phyloP scores from a whole-genome alignment of 2,113 vertebrate species.

The Cottus gobio region DNA sequence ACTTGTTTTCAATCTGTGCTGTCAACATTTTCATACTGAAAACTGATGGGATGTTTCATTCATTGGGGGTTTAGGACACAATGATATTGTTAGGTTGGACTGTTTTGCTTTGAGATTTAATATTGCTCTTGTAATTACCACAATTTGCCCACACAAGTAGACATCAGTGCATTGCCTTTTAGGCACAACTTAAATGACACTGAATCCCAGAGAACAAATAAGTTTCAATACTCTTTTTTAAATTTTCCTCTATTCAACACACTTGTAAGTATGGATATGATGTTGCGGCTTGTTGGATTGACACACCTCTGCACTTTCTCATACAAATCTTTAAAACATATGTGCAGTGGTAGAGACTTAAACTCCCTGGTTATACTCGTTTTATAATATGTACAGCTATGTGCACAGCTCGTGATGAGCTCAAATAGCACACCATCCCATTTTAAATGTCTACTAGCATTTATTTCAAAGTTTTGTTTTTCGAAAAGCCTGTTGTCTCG shows the following conservation, averaged over 20 bases:
- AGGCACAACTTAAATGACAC: conserved; percentile 17
- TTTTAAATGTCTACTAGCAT: background rate
- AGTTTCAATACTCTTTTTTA: background rate
- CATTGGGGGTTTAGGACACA: conserved; percentile 61
- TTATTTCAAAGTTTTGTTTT: background rate
- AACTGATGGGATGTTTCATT: conserved; percentile 82
- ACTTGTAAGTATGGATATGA: background rate
- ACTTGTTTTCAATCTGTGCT: conserved; percentile 85
- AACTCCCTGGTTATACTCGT: background rate
- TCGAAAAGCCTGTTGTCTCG: background rate
- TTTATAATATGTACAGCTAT: background rate
- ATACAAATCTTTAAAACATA: background rate
- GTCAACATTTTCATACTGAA: conserved; percentile 80
- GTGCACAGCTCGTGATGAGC: background rate
- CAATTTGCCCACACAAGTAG: background rate
- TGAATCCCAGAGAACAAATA: background rate
- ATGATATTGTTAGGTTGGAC: conserved; percentile 45
- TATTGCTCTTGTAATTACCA: conserved; percentile 36
- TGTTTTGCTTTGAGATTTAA: conserved; percentile 46
- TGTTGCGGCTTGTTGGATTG: background rate
- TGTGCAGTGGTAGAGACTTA: background rate
- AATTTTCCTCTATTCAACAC: background rate
- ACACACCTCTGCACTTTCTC: background rate
- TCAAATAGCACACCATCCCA: background rate
- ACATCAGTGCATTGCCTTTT: conserved; percentile 18